Evolutionary conservation across 2,888 invertebrate species (phyloP).

Genomic region (Pseudococcus viburni): DNA sequence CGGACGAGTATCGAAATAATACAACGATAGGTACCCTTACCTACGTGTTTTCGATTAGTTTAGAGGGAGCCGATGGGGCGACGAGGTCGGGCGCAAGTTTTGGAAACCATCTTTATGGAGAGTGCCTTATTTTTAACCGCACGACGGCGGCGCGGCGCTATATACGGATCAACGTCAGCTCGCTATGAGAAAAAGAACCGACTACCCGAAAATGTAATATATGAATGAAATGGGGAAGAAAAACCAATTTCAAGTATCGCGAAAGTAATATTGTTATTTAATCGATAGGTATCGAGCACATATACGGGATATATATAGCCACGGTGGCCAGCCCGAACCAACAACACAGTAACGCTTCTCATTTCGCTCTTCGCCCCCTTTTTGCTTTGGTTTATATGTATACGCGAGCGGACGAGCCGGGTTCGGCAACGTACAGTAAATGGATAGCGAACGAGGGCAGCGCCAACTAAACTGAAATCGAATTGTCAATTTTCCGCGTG

Average conservation of each 20-base stretch:
- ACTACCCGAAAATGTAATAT: constrained; percentile 67
- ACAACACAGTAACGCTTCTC: constrained; percentile 63
- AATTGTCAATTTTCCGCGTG: constrained; percentile 68
- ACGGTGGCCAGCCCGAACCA: constrained; percentile 59
- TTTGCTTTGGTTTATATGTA: neutral
- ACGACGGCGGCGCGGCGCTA: neutral
- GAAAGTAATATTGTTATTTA: constrained; percentile 68
- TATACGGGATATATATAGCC: constrained; percentile 59
- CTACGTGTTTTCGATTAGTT: constrained; percentile 24
- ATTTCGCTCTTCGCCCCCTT: constrained; percentile 49
- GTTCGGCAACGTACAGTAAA: neutral
- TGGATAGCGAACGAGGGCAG: constrained; percentile 44
- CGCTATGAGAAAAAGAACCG: constrained; percentile 60
- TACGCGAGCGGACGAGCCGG: neutral
- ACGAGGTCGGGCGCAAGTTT: neutral
- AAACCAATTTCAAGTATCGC: constrained; percentile 68
- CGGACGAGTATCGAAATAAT: neutral
- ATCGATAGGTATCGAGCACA: constrained; percentile 68
- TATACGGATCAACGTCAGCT: constrained; percentile 57
- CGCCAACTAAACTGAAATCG: constrained; percentile 67
- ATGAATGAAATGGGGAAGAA: constrained; percentile 68
- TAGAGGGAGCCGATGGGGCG: neutral
- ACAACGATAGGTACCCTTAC: neutral
- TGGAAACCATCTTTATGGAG: constrained; percentile 32
- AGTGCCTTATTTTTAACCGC: constrained; percentile 56